A percentile compares a stretch with the other conserved stretches of the same genome.
These are phyloP conservation scores for Desmophyllum pertusum DNA, from an alignment of 92 coral and sea anemone species.

Conservation along the genomic window DNA sequence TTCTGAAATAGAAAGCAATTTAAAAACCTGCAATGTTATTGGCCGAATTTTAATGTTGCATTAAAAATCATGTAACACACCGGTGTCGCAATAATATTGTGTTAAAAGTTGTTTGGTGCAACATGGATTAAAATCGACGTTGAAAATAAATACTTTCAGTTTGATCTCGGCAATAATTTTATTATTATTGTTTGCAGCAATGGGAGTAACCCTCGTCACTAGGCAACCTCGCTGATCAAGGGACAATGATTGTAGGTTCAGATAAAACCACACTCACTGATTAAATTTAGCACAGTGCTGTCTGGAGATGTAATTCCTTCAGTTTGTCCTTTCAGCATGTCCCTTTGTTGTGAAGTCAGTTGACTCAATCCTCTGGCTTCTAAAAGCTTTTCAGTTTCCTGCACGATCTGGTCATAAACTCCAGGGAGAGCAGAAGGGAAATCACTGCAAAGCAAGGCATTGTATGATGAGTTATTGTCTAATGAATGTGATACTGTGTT, in stretches of 20 bases:
- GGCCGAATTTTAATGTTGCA: too few species aligned
- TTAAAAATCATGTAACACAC: too few species aligned
- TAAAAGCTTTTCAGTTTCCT: constrained; percentile 77
- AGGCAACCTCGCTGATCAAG: neutral
- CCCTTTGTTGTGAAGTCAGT: constrained; percentile 65
- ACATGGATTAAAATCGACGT: too few species aligned
- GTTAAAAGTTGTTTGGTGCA: too few species aligned
- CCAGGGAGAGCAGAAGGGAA: constrained; percentile 80
- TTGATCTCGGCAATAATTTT: too few species aligned
- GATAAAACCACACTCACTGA: constrained; percentile 67
- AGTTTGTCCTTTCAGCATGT: constrained; percentile 71
- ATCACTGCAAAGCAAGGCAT: constrained; percentile 52
- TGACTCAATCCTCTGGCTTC: constrained; percentile 70
- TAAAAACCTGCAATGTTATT: too few species aligned
- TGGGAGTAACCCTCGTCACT: too few species aligned
- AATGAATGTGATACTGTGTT: neutral
- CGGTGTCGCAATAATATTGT: too few species aligned
- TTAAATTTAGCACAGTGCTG: constrained; percentile 68
- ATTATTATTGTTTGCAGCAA: too few species aligned
- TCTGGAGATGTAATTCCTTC: constrained; percentile 67
- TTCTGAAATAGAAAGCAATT: too few species aligned
- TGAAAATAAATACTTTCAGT: too few species aligned
- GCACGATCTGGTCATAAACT: constrained; percentile 81
- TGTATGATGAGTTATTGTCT: neutral
- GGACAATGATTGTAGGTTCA: neutral